phyloP scores from a whole-genome alignment of 2,888 invertebrate genomes.

The Lepeophtheirus nordmannii region DNA sequence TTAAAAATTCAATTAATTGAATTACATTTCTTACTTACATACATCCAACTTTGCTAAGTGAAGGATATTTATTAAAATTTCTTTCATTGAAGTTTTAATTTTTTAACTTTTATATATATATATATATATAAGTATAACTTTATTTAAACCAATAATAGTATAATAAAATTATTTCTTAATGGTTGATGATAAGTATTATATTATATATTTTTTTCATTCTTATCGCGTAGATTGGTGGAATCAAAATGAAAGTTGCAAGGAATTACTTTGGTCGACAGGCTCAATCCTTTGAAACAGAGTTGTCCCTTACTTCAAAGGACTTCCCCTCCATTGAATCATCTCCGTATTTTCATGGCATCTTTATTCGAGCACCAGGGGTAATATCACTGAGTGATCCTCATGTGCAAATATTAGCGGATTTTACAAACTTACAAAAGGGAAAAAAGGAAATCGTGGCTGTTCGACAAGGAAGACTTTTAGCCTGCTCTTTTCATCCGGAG shows the following conservation, averaged over 20 bases:
- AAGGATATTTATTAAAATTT: too few species aligned
- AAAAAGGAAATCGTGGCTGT: not conserved
- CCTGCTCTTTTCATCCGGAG: slow-evolving; percentile 12
- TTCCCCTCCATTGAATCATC: not conserved
- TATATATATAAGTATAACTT: too few species aligned
- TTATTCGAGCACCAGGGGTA: slow-evolving; percentile 13
- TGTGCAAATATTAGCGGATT: not conserved
- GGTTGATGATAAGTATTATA: too few species aligned
- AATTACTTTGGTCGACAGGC: slow-evolving; percentile 12
- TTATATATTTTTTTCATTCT: too few species aligned
- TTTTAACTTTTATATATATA: too few species aligned
- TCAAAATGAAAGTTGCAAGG: not conserved
- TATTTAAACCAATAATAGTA: too few species aligned
- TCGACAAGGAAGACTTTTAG: slow-evolving; percentile 4
- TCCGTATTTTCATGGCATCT: not conserved
- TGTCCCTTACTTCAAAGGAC: not conserved
- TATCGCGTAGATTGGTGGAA: not conserved
- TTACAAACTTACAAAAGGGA: not conserved
- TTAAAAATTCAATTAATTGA: too few species aligned
- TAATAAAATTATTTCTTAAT: too few species aligned
- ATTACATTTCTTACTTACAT: too few species aligned
- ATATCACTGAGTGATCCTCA: not conserved
- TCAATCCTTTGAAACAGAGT: not conserved
- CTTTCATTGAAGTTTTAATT: too few species aligned
- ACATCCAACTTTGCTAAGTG: too few species aligned